Base-by-base conservation (phyloP, 2,888 invertebrate species). In the Priocnemis perturbator region DNA sequence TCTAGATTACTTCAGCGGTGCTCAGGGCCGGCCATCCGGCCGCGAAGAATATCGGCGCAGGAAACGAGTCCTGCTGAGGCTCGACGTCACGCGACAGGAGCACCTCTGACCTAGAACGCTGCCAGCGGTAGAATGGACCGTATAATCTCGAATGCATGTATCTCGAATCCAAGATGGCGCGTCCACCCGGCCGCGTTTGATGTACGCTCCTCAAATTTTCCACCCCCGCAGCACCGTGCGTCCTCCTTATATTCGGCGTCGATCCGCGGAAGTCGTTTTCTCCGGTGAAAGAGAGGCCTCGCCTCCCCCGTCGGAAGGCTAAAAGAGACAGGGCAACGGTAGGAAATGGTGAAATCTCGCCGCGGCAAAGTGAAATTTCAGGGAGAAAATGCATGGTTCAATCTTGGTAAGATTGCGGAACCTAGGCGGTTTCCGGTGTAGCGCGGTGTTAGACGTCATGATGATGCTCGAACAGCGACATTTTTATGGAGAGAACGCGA, bases 1-100 rank as follows among this genome's bases (percentile, higher is more conserved):
- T 85, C 85, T 83, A 86, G 85, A 86, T 86, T 86, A 85, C 85
- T 67, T 82, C 81, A 83, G 85, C 66, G 83, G 83, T 83, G 79
- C 82, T 82, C 80, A 76, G 52, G 66, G 56, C 67, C 56, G 56
- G 20, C 52, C 58, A 60, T 60, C 7, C 44, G 37, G 3, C n/a
- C 21, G 30, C 23, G 19, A 52, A 19, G 44, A 48, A n/a, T 11
- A 7, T 21, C 5, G n/a, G n/a, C 26, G 20, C 58, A 59, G 21
- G 53, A 56, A 56, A 71, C 30, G 45, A 69, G 30, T 52, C 23
- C 59, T 58, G 44, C 19, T 7, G 23, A n/a, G 5, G 57, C 48
- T 11, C 37, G 37, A 4, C 26, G 26, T 7, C 3, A 7, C 26
- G 7, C 60, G 48, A 30, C 47, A 50, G 59, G 57, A 81, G 79